Percentiles rank a stretch among this genome's conserved stretches.
These are phyloP conservation scores for Microctonus brassicae DNA, from an alignment of 2,888 invertebrate species.

Conservation along the genomic window DNA sequence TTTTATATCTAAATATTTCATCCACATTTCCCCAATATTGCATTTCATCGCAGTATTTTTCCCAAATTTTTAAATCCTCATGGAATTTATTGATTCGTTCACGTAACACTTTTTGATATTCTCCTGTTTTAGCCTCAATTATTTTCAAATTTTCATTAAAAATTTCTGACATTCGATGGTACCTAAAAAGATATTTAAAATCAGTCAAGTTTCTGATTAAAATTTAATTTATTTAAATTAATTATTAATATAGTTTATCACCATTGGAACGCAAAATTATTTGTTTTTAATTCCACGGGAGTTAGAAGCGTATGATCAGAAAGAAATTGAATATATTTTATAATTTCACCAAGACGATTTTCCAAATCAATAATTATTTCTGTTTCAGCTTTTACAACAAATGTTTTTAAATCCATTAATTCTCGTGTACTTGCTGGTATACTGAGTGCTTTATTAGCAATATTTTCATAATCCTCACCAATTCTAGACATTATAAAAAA, in stretches of 20 bases:
- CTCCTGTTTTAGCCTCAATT: conserved; percentile 84
- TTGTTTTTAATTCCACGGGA: conserved; percentile 89
- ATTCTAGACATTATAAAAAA: conserved; percentile 72
- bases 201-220: background rate
- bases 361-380: conserved; percentile 81
- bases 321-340: conserved; percentile 85
- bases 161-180: conserved; percentile 83
- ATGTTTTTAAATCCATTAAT: conserved; percentile 85
- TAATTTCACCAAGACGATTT: conserved; percentile 77
- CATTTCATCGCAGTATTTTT: conserved; percentile 85
- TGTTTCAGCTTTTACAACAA: conserved; percentile 82
- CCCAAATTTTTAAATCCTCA: conserved; percentile 85
- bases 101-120: conserved; percentile 87
- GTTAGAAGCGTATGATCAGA: conserved; percentile 86
- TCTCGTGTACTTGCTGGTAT: conserved; percentile 88
- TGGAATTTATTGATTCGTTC: conserved; percentile 85
- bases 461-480: conserved; percentile 85
- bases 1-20: conserved; percentile 85
- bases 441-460: conserved; percentile 83
- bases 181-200: conserved; percentile 61
- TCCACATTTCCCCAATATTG: conserved; percentile 89
- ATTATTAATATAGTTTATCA: conserved; percentile 40
- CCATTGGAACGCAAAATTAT: conserved; percentile 91
- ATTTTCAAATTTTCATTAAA: conserved; percentile 87
- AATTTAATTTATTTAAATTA: background rate